phyloP scores from a whole-genome alignment of 2,113 vertebrate species.

The Mobula hypostoma region DNA sequence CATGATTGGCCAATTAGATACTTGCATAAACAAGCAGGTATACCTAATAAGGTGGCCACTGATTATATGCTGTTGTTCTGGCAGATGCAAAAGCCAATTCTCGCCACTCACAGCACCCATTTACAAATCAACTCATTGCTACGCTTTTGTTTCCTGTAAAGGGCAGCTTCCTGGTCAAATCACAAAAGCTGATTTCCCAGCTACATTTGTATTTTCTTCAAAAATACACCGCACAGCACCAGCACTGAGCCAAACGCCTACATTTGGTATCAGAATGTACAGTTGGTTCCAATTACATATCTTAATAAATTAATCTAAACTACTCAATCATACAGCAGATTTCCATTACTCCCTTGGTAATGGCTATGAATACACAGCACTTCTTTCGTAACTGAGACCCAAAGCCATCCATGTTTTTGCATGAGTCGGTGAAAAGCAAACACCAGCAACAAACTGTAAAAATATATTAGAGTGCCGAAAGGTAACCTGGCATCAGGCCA shows the following conservation, averaged over 20 bases:
- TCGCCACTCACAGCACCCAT: too few species aligned
- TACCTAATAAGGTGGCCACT: too few species aligned
- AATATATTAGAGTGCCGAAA: background rate
- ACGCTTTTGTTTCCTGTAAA: background rate
- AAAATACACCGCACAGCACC: background rate
- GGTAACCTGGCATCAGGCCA: background rate
- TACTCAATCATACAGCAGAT: background rate
- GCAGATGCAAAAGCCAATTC: too few species aligned
- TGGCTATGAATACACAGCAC: background rate
- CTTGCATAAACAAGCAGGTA: too few species aligned
- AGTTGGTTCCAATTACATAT: background rate
- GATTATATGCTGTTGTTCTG: too few species aligned
- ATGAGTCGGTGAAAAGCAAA: background rate
- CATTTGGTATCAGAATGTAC: background rate
- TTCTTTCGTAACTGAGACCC: slow-evolving; percentile 7
- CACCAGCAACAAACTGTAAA: background rate
- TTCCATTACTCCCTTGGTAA: slow-evolving; percentile 25
- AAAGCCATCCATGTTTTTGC: background rate
- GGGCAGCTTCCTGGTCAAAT: background rate
- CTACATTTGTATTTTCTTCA: background rate
- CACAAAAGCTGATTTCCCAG: background rate
- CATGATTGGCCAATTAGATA: too few species aligned
- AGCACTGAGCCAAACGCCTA: background rate
- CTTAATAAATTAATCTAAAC: background rate
- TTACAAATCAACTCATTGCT: too few species aligned